Evolutionary conservation across 2,888 invertebrate species (phyloP).

Genomic region (Cynaeus angustus): DNA sequence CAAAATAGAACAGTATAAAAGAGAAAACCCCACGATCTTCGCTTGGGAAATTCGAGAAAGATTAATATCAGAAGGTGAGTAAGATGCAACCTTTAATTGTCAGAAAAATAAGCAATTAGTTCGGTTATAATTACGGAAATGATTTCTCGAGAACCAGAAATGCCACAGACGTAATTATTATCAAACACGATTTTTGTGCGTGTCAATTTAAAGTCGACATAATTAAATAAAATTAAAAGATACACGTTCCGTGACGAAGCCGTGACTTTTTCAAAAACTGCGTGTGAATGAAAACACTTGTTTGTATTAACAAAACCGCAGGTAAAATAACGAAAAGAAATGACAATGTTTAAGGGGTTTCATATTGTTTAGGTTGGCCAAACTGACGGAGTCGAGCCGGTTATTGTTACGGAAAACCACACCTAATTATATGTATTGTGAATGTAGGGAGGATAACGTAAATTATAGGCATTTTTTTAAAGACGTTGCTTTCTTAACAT

Average conservation of each 20-base stretch:
- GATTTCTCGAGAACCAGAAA: constrained; percentile 47
- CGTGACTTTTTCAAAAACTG: constrained; percentile 52
- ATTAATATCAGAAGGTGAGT: constrained; percentile 95
- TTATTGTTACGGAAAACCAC: constrained; percentile 58
- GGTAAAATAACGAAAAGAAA: constrained; percentile 55
- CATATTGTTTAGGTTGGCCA: constrained; percentile 62
- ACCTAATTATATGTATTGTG: constrained; percentile 62
- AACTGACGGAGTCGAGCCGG: constrained; percentile 55
- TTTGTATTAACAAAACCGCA: constrained; percentile 56
- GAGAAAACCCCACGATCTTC: constrained; percentile 98
- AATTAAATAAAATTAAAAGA: constrained; percentile 62
- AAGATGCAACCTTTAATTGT: constrained; percentile 11
- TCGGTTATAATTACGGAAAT: constrained; percentile 32
- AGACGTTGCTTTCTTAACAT: constrained; percentile 27
- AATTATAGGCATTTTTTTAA: constrained; percentile 46
- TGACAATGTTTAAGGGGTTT: constrained; percentile 64
- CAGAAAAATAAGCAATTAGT: constrained; percentile 36
- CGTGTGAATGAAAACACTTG: constrained; percentile 63
- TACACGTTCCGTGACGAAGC: constrained; percentile 57
- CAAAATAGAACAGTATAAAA: constrained; percentile 98
- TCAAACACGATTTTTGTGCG: constrained; percentile 59
- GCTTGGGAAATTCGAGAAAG: constrained; percentile 99
- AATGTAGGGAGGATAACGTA: constrained; percentile 48
- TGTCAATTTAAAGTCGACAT: constrained; percentile 54
- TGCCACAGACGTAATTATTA: constrained; percentile 45